phyloP scores from a whole-genome alignment of 2,888 invertebrate species.

The Loripinus fragilis region DNA sequence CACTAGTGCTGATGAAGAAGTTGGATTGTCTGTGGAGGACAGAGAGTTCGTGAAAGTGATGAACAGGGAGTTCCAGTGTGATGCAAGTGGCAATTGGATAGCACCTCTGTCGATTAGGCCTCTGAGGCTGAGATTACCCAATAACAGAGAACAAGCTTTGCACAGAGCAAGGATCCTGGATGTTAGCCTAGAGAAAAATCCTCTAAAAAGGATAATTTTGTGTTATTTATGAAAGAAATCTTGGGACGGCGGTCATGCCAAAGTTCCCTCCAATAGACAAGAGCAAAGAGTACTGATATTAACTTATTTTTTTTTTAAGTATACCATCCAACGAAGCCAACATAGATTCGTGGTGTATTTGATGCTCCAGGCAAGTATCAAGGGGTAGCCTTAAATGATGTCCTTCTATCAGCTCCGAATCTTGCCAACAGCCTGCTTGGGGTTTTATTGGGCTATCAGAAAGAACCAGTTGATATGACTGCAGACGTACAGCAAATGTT shows the following conservation, averaged over 20 bases:
- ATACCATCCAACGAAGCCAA: conserved; percentile 9
- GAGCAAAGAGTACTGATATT: conserved; percentile 45
- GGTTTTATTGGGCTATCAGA: conserved; percentile 39
- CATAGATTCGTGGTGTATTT: conserved; percentile 45
- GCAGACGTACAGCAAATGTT: conserved; percentile 55
- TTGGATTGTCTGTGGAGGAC: conserved; percentile 33
- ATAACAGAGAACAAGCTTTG: conserved; percentile 27
- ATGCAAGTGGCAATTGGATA: conserved; percentile 19
- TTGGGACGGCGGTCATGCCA: conserved; percentile 28
- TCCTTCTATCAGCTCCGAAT: conserved; percentile 45
- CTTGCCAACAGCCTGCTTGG: conserved; percentile 50
- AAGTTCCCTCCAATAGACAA: conserved; percentile 28
- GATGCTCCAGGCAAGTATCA: conserved; percentile 45
- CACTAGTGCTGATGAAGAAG: not conserved
- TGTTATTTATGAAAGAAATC: conserved; percentile 25
- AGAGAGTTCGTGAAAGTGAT: conserved; percentile 22
- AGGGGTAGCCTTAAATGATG: conserved; percentile 13
- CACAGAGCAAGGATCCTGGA: conserved; percentile 25
- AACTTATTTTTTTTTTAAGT: conserved; percentile 25
- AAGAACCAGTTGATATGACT: conserved; percentile 31
- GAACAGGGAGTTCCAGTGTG: conserved; percentile 24
- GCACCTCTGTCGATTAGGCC: conserved; percentile 5
- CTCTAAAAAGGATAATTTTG: conserved; percentile 10
- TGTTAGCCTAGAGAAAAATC: conserved; percentile 17
- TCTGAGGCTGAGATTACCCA: conserved; percentile 25